Evolutionary conservation across 2,113 vertebrate genomes (phyloP), one percentile per base, ranked within the genome.

Genomic region (Morone saxatilis): DNA sequence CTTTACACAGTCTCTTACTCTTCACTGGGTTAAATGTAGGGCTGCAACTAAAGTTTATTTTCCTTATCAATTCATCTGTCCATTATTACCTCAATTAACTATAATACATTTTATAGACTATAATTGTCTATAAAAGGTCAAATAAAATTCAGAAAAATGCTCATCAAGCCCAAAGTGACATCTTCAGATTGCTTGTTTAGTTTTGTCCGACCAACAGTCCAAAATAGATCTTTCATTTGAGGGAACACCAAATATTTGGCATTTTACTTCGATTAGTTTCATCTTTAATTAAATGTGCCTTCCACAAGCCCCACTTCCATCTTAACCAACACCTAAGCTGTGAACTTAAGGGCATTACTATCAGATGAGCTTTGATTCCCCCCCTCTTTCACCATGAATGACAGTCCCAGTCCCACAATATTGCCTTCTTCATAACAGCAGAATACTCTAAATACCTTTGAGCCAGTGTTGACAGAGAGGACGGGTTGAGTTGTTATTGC

Each of bases 381-480:
- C 16, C 19, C 19, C 45, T 1, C 31, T 4, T 43, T 50, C 43
- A 8, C 12, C 1, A 5, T 71, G 47, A 69, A 80, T 73, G 62
- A 25, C 67, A 45, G 20, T 7, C 53, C 22, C 56, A 54, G 45
- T 53, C 45, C 43, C 63, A 19, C 54, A 56, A 47, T 91, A 87
- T 78, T 81, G 43, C 56, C 43, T 83, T 22, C 67, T 72, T 76
- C 40, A 81, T 78, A 85, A 89, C 40, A 75, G 66, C 78, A 81
- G 68, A 76, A 20, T 48, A 38, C 31, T 76, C 61, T 70, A n/a
- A 86, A 83, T 56, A 80, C 61, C 84, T 79, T 20, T 65, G 40
- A 74, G 50, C 22, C 40, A 17, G 19, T 68, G 77, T 53, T 78
- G 69, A 78, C 59, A 48, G n/a, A 67, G 31, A 40, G 40, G 16